Conservation (phyloP, 2,888 invertebrate species). For the Scaptomyza reducta region DNA sequence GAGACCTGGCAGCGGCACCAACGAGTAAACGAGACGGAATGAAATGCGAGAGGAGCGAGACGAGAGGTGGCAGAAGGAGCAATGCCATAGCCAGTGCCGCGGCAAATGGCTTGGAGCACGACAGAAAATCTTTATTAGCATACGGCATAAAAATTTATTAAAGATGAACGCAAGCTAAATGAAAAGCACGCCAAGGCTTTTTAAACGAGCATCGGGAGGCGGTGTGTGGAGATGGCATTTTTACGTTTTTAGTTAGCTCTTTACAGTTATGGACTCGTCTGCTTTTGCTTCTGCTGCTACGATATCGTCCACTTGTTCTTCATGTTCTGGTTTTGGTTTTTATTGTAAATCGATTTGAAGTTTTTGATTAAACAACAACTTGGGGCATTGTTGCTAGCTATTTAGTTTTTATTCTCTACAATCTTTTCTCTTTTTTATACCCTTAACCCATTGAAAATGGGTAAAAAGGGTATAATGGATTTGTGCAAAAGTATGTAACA, state of each 20-base stretch:
- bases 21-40: conserved; percentile 16
- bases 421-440: conserved; percentile 18
- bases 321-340: conserved; percentile 29
- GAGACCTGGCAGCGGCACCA: conserved; percentile 29
- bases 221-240: conserved; percentile 25
- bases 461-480: no score
- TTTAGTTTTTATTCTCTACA: conserved; percentile 38
- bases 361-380: conserved; percentile 71
- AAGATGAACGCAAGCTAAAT: conserved; percentile 69
- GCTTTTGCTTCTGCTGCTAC: not conserved
- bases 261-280: conserved; percentile 14
- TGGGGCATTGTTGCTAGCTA: conserved; percentile 58
- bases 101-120: conserved; percentile 68
- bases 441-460: no score
- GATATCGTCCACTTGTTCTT: not conserved
- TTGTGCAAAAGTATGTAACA: no score
- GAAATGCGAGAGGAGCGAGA: not conserved
- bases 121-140: conserved; percentile 79
- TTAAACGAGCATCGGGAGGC: not conserved
- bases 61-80: conserved; percentile 15
- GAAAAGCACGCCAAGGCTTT: conserved; percentile 50
- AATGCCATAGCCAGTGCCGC: conserved; percentile 19
- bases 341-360: conserved; percentile 79
- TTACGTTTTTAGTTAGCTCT: conserved; percentile 55
- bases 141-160: conserved; percentile 80